Evolutionary conservation across 1,140 invertebrate genomes (phyloP).

Genomic region (Trichonephila inaurata): DNA sequence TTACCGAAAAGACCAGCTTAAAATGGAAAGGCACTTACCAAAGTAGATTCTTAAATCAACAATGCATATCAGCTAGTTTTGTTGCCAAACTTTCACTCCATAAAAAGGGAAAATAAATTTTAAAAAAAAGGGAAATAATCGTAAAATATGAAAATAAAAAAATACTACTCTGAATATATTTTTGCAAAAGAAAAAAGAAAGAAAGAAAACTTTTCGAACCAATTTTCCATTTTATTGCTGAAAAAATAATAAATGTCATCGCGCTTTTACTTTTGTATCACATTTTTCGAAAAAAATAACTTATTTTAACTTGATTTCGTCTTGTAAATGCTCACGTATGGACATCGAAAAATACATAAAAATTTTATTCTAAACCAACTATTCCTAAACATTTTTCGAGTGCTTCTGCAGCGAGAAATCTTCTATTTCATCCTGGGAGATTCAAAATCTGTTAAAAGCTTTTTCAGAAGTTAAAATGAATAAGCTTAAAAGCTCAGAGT

Average conservation of each 20-base stretch:
- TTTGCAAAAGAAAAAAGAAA: neutral
- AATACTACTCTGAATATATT: neutral
- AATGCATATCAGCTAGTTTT: neutral
- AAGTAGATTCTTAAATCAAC: neutral
- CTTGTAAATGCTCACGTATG: neutral
- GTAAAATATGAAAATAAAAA: neutral
- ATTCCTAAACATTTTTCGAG: neutral
- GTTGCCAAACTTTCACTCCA: neutral
- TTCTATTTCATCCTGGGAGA: neutral
- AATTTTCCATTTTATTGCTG: neutral
- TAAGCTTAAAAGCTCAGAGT: constrained; percentile 7
- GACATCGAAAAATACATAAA: neutral
- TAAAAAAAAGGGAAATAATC: neutral
- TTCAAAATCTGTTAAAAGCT: constrained; percentile 19
- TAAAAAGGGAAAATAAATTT: neutral
- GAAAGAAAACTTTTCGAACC: neutral
- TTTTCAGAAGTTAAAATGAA: neutral
- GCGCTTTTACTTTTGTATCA: too few relatives aligned
- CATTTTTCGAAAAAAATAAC: neutral
- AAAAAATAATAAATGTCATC: neutral
- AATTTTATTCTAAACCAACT: neutral
- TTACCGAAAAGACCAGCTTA: neutral
- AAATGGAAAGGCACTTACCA: neutral
- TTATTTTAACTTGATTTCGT: neutral
- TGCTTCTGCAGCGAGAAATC: neutral